A percentile compares a stretch with the other conserved stretches of the same genome.
These are phyloP conservation scores for Sphenopsis melanotis DNA, from an alignment of 2,797 vertebrate species.

Conservation along the genomic window DNA sequence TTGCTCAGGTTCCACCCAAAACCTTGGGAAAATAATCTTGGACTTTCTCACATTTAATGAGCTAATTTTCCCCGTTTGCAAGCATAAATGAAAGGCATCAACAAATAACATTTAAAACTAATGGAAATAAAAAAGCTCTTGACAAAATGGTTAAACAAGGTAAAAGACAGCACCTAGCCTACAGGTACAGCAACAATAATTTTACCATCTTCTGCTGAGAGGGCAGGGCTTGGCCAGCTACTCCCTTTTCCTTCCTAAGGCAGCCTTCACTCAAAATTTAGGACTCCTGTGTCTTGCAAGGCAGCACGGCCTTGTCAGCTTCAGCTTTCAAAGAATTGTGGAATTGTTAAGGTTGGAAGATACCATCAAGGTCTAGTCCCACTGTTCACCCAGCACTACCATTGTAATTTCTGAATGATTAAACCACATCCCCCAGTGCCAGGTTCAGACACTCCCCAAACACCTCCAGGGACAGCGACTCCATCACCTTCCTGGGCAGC, in stretches of 20 bases:
- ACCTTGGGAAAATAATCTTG: neutral
- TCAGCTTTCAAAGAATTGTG: neutral
- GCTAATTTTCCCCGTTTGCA: neutral
- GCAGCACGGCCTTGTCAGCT: neutral
- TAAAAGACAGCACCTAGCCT: neutral
- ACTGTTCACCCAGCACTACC: neutral
- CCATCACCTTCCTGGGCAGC: neutral
- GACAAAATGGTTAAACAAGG: neutral
- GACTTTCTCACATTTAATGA: neutral
- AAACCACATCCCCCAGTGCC: neutral
- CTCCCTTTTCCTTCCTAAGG: neutral
- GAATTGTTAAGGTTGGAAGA: neutral
- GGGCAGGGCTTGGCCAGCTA: neutral
- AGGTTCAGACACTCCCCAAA: neutral
- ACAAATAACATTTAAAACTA: neutral
- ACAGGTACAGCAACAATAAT: neutral
- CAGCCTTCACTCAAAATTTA: neutral
- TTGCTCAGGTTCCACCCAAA: neutral
- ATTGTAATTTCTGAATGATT: accelerated
- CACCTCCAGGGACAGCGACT: neutral
- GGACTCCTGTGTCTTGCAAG: neutral
- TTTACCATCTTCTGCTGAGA: neutral
- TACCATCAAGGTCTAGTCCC: neutral
- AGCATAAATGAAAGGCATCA: neutral
- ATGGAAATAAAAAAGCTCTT: neutral